Conservation (phyloP, 2,797 vertebrate species). For the Falco naumanni region DNA sequence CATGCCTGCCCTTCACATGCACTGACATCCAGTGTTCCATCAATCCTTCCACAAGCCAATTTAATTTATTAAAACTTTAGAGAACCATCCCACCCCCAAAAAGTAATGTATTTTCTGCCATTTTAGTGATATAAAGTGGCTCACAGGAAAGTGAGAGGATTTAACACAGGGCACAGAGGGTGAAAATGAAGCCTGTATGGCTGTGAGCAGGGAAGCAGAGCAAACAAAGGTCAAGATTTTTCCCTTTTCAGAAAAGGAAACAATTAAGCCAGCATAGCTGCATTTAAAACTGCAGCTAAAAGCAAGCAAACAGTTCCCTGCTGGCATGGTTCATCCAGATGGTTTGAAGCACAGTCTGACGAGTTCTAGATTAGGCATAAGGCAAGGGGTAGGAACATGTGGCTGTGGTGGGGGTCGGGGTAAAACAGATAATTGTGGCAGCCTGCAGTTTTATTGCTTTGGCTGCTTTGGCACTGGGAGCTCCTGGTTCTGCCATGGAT, state of each 20-base stretch:
- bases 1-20: not conserved
- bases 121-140: not conserved
- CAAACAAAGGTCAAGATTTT: not conserved
- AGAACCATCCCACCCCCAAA: rapidly evolving
- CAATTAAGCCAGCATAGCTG: not conserved
- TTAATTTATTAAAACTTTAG: not conserved
- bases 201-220: not conserved
- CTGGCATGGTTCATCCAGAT: not conserved
- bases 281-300: not conserved
- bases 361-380: not conserved
- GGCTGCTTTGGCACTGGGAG: not conserved
- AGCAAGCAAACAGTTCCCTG: not conserved
- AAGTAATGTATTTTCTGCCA: not conserved
- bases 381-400: not conserved
- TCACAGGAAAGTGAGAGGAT: not conserved
- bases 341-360: not conserved
- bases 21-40: not conserved
- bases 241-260: not conserved
- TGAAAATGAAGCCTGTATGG: not conserved
- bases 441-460: not conserved
- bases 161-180: not conserved
- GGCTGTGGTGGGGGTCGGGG: not conserved
- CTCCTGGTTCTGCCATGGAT: not conserved
- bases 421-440: not conserved
- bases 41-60: not conserved